These are phyloP conservation scores for Arvicanthis niloticus DNA, from an alignment of 2,113 vertebrate species.

Conservation along the genomic window DNA sequence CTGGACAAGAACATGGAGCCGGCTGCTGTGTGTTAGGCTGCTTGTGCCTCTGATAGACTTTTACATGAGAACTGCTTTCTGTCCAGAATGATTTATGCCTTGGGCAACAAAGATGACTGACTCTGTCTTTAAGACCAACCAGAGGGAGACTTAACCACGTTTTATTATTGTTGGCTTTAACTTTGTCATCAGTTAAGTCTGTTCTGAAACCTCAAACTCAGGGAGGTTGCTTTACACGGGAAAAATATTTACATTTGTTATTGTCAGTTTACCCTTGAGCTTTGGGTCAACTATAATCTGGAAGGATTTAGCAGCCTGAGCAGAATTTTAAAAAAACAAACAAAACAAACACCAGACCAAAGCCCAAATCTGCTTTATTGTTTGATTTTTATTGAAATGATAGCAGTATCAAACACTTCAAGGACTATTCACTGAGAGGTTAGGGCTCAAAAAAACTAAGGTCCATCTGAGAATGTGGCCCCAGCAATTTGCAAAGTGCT, in stretches of 20 bases:
- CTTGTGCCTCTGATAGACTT: too few relatives aligned
- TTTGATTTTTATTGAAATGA: neutral
- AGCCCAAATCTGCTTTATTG: neutral
- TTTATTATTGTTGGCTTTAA: neutral
- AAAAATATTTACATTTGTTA: neutral
- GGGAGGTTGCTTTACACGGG: neutral
- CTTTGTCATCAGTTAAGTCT: neutral
- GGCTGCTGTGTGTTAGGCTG: neutral
- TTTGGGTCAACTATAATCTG: neutral
- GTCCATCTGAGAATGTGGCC: neutral
- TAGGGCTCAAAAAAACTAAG: neutral
- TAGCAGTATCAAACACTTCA: neutral
- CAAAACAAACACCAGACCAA: neutral
- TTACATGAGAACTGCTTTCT: neutral
- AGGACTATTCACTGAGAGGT: neutral
- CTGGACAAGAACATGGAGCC: neutral
- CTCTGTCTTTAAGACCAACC: neutral
- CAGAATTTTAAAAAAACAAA: neutral
- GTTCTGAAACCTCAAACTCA: too few relatives aligned
- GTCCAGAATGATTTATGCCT: neutral
- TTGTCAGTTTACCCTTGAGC: neutral
- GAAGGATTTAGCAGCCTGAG: neutral
- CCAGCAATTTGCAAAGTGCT: neutral
- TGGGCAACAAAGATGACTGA: neutral
- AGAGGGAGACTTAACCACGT: neutral